Evolutionary conservation across 2,797 vertebrate species (phyloP).

Genomic region (Poecilia picta): DNA sequence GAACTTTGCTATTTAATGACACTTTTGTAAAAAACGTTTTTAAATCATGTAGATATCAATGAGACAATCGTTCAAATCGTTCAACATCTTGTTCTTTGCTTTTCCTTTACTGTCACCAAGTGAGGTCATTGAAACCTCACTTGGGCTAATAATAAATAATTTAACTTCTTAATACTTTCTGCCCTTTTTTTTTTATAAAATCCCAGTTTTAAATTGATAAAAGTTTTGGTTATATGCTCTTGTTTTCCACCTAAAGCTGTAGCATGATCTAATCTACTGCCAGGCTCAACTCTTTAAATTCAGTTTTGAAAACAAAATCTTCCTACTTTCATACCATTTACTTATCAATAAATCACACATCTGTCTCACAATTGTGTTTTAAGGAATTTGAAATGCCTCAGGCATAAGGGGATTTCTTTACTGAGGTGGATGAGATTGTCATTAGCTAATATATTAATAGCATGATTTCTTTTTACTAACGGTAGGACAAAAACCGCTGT

Average conservation of each 20-base stretch:
- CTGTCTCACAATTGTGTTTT: background rate
- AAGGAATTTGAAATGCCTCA: background rate
- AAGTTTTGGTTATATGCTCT: background rate
- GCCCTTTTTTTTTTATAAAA: background rate
- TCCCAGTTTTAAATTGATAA: background rate
- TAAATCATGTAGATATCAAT: background rate
- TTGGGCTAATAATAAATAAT: background rate
- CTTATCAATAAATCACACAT: background rate
- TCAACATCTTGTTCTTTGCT: background rate
- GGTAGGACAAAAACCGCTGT: background rate
- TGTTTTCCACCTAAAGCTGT: background rate
- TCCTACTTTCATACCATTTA: background rate
- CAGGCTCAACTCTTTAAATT: background rate
- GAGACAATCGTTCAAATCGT: background rate
- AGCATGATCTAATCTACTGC: background rate
- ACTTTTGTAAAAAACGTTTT: background rate
- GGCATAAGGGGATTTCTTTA: background rate
- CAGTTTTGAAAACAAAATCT: background rate
- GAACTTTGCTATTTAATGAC: background rate
- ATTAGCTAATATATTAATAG: background rate
- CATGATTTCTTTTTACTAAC: background rate
- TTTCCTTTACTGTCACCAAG: background rate
- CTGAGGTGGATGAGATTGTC: background rate
- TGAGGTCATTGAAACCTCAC: background rate
- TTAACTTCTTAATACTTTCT: background rate